Evolutionary conservation across 2,113 vertebrate species (phyloP), one percentile per base, ranked within the genome.

Genomic region (Ailurus styani): DNA sequence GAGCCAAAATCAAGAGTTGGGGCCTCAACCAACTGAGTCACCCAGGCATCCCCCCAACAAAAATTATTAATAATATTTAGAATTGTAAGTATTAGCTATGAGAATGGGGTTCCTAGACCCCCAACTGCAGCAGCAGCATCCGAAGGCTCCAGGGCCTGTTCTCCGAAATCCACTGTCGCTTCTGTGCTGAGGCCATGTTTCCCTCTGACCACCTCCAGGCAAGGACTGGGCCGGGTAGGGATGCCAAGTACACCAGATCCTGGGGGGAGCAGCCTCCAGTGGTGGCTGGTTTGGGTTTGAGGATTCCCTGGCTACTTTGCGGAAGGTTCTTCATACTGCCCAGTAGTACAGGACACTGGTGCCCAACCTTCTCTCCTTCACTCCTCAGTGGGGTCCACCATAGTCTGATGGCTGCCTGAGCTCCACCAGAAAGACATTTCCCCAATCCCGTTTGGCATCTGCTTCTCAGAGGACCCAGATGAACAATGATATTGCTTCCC

Each of bases 381-480:
- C 34, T 47, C n/a, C 37, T 77, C 34, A 17, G 21, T 17, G 21
- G 77, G 25, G 0, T 20, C 81, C 18, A 31, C 14, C 0, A 3
- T 29, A 34, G 18, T 64, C 73, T 25, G 23, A 9, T 34, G 37
- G 20, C 29, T 81, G 42, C 55, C 14, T 42, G 31, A 5, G 60
- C 40, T 14, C 40, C 2, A 12, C 52, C 12, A 8, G 50, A 77
- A 85, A 62, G 27, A 81, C 73, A 25, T 73, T 73, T 88, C 34
- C 50, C 29, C 88, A 64, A 34, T 83, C 57, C 8, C 10, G 6
- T 72, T 78, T 81, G 52, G 20, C 72, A 34, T 68, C 81, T 84
- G 54, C 68, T 96, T 90, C 62, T 90, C 73, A 31, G 68, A 90
- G 91, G 42, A 73, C 37, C 34, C n/a, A 79, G 57, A 62, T 55